Conservation (phyloP, 2,113 vertebrate genomes). For the Microtus richardsoni region DNA sequence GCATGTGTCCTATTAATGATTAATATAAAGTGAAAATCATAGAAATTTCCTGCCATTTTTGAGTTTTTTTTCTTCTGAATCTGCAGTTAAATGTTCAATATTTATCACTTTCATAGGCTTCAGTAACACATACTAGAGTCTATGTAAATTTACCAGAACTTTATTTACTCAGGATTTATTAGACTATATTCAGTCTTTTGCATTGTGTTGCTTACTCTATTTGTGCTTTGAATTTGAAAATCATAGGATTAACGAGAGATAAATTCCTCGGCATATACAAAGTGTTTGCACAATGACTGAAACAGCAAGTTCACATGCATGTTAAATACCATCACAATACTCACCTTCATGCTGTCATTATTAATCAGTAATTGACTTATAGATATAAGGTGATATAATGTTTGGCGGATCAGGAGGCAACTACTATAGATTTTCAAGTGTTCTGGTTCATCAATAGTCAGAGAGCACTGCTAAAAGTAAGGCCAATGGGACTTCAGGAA, state of each 20-base stretch:
- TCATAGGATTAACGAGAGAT: neutral
- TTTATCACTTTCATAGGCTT: neutral
- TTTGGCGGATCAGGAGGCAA: neutral
- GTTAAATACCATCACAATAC: neutral
- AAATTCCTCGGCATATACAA: neutral
- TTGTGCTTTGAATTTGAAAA: neutral
- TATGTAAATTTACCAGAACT: neutral
- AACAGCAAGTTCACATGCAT: neutral
- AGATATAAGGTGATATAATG: neutral
- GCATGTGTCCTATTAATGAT: neutral
- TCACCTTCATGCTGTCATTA: neutral
- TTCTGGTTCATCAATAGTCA: neutral
- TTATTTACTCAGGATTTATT: neutral
- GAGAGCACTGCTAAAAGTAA: neutral
- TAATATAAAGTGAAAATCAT: conserved; percentile 5
- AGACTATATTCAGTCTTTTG: neutral
- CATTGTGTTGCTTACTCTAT: neutral
- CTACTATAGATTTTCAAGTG: neutral
- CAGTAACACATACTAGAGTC: neutral
- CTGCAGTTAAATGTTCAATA: neutral
- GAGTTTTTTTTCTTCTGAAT: neutral
- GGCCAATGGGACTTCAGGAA: neutral
- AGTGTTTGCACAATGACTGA: neutral
- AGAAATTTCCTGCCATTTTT: neutral
- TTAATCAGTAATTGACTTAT: neutral